These are phyloP conservation scores for Blomia tropicalis DNA, from an alignment of 2,888 invertebrate genomes.

Conservation along the genomic window DNA sequence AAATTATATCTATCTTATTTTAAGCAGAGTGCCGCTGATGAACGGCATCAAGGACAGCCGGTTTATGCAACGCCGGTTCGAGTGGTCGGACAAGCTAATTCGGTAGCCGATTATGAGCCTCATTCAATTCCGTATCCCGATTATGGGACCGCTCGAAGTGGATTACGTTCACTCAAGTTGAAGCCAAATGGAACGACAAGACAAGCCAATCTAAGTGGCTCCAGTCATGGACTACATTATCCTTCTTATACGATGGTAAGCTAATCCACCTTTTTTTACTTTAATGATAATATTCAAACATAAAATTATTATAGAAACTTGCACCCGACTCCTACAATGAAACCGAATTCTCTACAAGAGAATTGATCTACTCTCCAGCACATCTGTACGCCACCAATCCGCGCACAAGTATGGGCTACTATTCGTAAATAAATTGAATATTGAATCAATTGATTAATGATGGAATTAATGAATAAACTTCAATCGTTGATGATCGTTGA, in stretches of 20 bases:
- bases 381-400: conserved; percentile 19
- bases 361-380: conserved; percentile 25
- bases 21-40: background rate
- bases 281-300: too few species aligned
- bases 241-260: conserved; percentile 2
- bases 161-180: background rate
- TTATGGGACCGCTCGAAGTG: background rate
- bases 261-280: too few species aligned
- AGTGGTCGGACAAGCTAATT: conserved; percentile 9
- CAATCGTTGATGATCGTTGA: too few species aligned
- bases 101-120: background rate
- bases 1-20: background rate
- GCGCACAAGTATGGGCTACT: background rate
- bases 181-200: conserved; percentile 4
- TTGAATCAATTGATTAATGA: background rate
- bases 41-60: conserved; percentile 18
- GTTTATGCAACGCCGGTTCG: conserved; percentile 26
- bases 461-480: too few species aligned
- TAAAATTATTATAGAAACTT: background rate
- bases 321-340: conserved; percentile 24
- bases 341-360: conserved; percentile 26
- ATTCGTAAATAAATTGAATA: conserved; percentile 5
- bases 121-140: conserved; percentile 1
- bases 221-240: background rate
- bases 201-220: background rate